phyloP scores from a whole-genome alignment of 2,797 vertebrate species.

The Acomys russatus region DNA sequence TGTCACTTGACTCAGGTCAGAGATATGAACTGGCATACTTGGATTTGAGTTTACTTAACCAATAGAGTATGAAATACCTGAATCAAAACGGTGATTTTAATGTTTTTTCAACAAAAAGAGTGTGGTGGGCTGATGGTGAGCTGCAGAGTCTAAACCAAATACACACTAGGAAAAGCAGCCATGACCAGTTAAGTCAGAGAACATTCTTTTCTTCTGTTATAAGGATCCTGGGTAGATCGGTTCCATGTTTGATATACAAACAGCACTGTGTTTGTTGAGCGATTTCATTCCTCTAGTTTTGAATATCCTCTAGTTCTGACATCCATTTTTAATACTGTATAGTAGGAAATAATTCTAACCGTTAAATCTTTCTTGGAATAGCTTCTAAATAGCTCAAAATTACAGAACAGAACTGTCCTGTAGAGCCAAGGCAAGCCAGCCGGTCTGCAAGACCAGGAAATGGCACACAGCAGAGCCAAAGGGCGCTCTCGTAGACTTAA shows the following conservation, averaged over 20 bases:
- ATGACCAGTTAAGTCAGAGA: slow-evolving; percentile 20
- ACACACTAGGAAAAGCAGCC: background rate
- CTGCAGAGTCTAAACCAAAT: slow-evolving; percentile 20
- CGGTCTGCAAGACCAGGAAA: slow-evolving; percentile 25
- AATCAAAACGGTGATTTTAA: background rate
- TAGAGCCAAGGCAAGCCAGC: slow-evolving; percentile 44
- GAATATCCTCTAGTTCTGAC: slow-evolving; percentile 33
- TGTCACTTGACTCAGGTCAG: slow-evolving; percentile 54
- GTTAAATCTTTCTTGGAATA: slow-evolving; percentile 55
- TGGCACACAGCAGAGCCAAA: background rate
- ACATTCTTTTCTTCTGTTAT: background rate
- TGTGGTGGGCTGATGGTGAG: background rate
- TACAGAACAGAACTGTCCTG: background rate
- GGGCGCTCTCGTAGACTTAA: background rate
- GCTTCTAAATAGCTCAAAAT: slow-evolving; percentile 40
- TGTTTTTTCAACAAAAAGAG: slow-evolving; percentile 51
- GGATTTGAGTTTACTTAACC: slow-evolving; percentile 35
- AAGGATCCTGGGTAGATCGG: background rate
- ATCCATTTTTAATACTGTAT: slow-evolving; percentile 39
- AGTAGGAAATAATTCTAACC: slow-evolving; percentile 7
- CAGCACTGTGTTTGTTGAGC: background rate
- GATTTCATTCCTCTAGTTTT: slow-evolving; percentile 58
- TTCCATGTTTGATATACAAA: background rate
- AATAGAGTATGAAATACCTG: background rate
- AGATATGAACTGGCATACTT: background rate